A percentile compares a stretch with the other conserved stretches of the same genome.
Evolutionary conservation across 2,113 vertebrate species (phyloP).

Genomic region (Tetrao urogallus): DNA sequence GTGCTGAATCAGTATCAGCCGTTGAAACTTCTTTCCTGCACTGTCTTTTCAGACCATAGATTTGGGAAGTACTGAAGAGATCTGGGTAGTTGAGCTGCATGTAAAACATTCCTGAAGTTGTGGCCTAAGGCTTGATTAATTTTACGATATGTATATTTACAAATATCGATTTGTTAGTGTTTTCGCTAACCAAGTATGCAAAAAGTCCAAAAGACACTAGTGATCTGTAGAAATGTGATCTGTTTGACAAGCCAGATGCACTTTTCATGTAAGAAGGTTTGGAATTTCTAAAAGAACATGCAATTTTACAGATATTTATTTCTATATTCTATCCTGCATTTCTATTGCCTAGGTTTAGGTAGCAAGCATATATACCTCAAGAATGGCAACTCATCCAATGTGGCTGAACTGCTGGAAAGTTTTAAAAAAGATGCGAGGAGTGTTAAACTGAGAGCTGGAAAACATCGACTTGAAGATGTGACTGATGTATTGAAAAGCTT

Average conservation of each 20-base stretch:
- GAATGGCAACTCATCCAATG: slow-evolving; percentile 80
- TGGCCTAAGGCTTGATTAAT: not conserved
- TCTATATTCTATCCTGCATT: not conserved
- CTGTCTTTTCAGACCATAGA: not conserved
- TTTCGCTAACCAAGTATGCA: not conserved
- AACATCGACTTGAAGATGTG: slow-evolving; percentile 90
- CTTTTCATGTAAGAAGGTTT: not conserved
- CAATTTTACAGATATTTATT: not conserved
- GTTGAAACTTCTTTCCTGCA: not conserved
- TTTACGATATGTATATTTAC: not conserved
- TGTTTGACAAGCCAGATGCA: not conserved
- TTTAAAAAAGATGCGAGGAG: slow-evolving; percentile 91
- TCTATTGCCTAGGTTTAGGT: slow-evolving; percentile 84
- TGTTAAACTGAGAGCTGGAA: slow-evolving; percentile 90
- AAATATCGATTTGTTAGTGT: not conserved
- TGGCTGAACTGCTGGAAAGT: slow-evolving; percentile 84
- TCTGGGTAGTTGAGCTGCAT: not conserved
- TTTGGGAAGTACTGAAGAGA: not conserved
- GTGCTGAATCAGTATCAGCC: not conserved
- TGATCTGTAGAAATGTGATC: not conserved
- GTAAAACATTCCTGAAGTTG: not conserved
- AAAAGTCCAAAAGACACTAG: not conserved
- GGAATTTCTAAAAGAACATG: not conserved
- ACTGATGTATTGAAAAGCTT: slow-evolving; percentile 90
- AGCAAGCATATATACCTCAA: slow-evolving; percentile 89